These are phyloP conservation scores for Brachionus manjavacas DNA, from an alignment of 1,140 invertebrate species.

Conservation along the genomic window DNA sequence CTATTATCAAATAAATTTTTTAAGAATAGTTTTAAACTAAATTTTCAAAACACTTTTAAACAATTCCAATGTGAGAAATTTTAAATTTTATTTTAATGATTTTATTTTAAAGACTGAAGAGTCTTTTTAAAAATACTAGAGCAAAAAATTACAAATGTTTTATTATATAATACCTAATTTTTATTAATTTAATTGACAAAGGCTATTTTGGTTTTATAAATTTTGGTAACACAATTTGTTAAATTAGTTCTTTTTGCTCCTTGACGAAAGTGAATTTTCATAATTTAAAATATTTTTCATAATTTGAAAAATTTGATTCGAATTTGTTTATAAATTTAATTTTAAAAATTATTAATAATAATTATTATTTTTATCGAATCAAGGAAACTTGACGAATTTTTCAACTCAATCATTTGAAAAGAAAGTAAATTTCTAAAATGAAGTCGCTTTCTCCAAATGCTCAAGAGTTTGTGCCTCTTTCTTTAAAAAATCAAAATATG, in stretches of 20 bases:
- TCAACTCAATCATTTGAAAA: background rate
- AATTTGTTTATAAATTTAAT: background rate
- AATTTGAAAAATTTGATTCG: background rate
- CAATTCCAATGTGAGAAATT: too few species aligned
- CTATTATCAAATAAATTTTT: too few species aligned
- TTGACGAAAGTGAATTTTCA: background rate
- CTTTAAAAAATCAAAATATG: background rate
- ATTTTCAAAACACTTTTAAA: too few species aligned
- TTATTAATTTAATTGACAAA: background rate
- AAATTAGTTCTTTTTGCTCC: background rate
- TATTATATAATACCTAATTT: too few species aligned
- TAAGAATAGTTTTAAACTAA: too few species aligned
- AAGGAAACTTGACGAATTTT: background rate
- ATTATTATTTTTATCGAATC: background rate
- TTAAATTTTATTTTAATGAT: too few species aligned
- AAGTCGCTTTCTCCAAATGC: constrained; percentile 30
- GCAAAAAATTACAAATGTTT: too few species aligned
- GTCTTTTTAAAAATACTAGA: too few species aligned
- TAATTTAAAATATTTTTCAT: background rate
- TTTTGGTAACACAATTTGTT: background rate
- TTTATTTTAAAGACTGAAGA: too few species aligned
- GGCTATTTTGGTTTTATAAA: background rate
- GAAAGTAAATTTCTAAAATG: background rate
- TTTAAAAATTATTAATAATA: background rate
- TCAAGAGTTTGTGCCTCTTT: constrained; percentile 17